These are phyloP conservation scores for Hoplias malabaricus DNA, from an alignment of 2,113 vertebrate species.

Conservation along the genomic window DNA sequence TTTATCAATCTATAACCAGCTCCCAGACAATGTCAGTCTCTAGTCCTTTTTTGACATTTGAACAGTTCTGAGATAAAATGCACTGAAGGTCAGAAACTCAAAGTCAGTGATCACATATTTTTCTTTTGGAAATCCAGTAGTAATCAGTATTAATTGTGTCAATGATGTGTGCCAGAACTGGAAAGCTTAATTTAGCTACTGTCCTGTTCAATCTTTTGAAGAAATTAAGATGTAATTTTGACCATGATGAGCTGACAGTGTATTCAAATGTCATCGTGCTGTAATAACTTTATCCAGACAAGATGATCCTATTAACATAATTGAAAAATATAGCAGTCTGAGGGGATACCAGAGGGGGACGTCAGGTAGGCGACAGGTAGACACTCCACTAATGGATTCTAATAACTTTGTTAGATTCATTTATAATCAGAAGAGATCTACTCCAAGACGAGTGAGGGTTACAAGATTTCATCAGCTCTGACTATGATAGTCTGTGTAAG, in stretches of 20 bases:
- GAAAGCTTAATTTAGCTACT: slow-evolving; percentile 52
- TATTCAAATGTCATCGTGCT: slow-evolving; percentile 45
- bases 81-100: not conserved
- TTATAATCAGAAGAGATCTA: slow-evolving; percentile 60
- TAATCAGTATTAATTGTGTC: slow-evolving; percentile 31
- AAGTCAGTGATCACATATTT: not conserved
- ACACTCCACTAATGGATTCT: slow-evolving; percentile 73
- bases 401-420: slow-evolving; percentile 68
- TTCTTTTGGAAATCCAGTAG: slow-evolving; percentile 5
- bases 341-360: slow-evolving; percentile 41
- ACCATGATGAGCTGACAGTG: slow-evolving; percentile 38
- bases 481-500: slow-evolving; percentile 45
- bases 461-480: slow-evolving; percentile 50
- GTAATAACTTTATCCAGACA: slow-evolving; percentile 62
- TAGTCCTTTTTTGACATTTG: not conserved
- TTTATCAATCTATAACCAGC: not conserved
- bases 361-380: slow-evolving; percentile 60
- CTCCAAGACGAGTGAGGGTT: slow-evolving; percentile 8
- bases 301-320: slow-evolving; percentile 65
- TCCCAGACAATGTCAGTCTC: not conserved
- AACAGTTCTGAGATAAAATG: not conserved
- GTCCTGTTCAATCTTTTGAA: slow-evolving; percentile 47
- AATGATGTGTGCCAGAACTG: slow-evolving; percentile 26
- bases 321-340: slow-evolving; percentile 57
- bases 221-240: slow-evolving; percentile 51